Conservation (phyloP, 2,113 vertebrate genomes). For the Lucifuga dentata region DNA sequence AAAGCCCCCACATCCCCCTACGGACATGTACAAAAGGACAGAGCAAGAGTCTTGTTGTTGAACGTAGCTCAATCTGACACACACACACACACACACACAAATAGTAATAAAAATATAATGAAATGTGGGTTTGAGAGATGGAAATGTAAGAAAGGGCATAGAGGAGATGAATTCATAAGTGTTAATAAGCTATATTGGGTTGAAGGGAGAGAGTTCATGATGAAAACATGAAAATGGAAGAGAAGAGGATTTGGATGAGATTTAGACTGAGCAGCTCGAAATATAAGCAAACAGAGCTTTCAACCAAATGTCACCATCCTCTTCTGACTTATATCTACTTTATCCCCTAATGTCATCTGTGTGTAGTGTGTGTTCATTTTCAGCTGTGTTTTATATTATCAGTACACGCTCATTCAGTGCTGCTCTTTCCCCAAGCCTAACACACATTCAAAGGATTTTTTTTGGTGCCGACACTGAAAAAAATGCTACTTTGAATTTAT, state of each 20-base stretch:
- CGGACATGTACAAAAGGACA: constrained; percentile 34
- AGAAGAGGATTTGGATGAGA: constrained; percentile 9
- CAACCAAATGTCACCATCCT: constrained; percentile 44
- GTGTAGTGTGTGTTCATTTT: constrained; percentile 9
- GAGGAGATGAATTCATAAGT: constrained; percentile 27
- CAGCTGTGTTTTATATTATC: no score
- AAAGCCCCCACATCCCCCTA: constrained; percentile 38
- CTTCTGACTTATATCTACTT: constrained; percentile 23
- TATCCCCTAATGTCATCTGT: constrained; percentile 15
- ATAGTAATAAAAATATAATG: constrained; percentile 26
- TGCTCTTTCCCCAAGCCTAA: no score
- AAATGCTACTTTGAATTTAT: no score
- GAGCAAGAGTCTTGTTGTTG: constrained; percentile 33
- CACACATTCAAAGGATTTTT: no score
- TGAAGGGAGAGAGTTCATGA: constrained; percentile 23
- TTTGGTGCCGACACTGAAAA: no score
- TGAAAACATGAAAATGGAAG: background rate
- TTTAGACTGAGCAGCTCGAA: constrained; percentile 1
- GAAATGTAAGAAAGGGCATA: constrained; percentile 1
- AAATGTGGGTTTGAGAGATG: constrained; percentile 13
- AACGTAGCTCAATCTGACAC: constrained; percentile 23
- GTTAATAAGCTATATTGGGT: constrained; percentile 35
- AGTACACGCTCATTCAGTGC: no score
- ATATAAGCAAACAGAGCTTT: constrained; percentile 12
- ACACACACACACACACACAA: constrained; percentile 20